Conservation (phyloP, 2,888 invertebrate species). For the Trachelus tabidus region DNA sequence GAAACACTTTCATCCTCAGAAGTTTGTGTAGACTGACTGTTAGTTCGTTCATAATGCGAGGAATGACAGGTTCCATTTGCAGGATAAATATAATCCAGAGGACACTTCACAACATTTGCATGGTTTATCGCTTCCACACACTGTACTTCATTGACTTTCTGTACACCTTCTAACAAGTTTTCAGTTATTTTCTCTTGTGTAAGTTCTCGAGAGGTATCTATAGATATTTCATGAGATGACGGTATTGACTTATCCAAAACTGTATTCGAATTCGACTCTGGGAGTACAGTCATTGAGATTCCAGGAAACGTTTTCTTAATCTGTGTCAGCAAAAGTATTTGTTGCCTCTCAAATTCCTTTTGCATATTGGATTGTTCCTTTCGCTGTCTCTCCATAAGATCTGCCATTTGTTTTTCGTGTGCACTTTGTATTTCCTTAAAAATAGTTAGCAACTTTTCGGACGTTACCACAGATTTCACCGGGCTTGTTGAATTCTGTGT, state of each 20-base stretch:
- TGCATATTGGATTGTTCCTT: slow-evolving; percentile 74
- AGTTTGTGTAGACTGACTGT: neutral
- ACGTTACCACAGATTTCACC: slow-evolving; percentile 39
- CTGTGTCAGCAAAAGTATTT: slow-evolving; percentile 69
- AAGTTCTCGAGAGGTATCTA: slow-evolving; percentile 6
- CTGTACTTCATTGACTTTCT: neutral
- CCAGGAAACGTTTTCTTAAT: slow-evolving; percentile 62
- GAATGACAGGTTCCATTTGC: slow-evolving; percentile 15
- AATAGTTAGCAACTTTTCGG: slow-evolving; percentile 53
- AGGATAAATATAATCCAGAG: slow-evolving; percentile 31
- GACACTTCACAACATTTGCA: slow-evolving; percentile 22
- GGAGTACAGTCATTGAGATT: slow-evolving; percentile 35
- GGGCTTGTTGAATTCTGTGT: slow-evolving; percentile 25
- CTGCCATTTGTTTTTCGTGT: slow-evolving; percentile 74
- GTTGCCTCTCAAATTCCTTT: slow-evolving; percentile 75
- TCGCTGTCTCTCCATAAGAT: slow-evolving; percentile 73
- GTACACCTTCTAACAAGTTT: slow-evolving; percentile 20
- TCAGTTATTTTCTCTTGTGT: slow-evolving; percentile 21
- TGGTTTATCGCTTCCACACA: neutral
- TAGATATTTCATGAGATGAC: neutral
- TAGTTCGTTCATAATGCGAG: neutral
- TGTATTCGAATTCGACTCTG: slow-evolving; percentile 21
- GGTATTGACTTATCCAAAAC: neutral
- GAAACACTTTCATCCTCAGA: neutral
- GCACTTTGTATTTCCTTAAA: slow-evolving; percentile 71